Conservation (phyloP, 2,797 vertebrate species). For the Siniperca obscura region DNA sequence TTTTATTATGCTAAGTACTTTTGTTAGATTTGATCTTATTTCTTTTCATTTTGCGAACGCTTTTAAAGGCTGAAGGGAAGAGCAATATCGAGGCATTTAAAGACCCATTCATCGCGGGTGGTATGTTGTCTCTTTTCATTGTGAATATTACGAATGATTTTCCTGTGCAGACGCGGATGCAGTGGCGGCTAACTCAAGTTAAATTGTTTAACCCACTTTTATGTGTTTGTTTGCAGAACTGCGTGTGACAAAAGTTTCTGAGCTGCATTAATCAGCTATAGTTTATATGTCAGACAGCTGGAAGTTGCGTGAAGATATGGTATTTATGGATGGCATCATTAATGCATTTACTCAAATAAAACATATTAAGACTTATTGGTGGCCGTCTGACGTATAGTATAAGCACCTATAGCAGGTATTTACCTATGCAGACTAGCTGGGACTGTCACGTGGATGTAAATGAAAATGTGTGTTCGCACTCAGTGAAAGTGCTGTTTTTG, state of each 20-base stretch:
- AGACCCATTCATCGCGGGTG: slow-evolving; percentile 37
- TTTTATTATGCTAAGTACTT: neutral
- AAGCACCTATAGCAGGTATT: neutral
- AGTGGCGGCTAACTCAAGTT: neutral
- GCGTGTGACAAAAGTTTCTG: neutral
- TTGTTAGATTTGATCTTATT: neutral
- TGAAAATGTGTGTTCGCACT: slow-evolving; percentile 63
- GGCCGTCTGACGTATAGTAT: neutral
- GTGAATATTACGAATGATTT: neutral
- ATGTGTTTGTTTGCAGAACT: neutral
- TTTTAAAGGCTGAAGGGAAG: slow-evolving; percentile 23
- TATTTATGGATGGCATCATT: accelerated
- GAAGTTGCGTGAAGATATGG: neutral
- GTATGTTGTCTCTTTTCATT: slow-evolving; percentile 53
- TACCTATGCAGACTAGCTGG: neutral
- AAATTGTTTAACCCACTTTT: neutral
- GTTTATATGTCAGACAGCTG: neutral
- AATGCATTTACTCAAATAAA: neutral
- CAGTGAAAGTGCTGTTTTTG: slow-evolving; percentile 70
- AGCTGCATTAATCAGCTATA: neutral
- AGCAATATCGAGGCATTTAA: slow-evolving; percentile 35
- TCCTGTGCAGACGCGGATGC: neutral
- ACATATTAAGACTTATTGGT: neutral
- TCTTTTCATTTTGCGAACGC: neutral
- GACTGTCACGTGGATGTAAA: slow-evolving; percentile 30